A percentile compares a stretch with the other conserved stretches of the same genome.
phyloP scores from a whole-genome alignment of 2,113 vertebrate species.

The Dicaeum eximium region DNA sequence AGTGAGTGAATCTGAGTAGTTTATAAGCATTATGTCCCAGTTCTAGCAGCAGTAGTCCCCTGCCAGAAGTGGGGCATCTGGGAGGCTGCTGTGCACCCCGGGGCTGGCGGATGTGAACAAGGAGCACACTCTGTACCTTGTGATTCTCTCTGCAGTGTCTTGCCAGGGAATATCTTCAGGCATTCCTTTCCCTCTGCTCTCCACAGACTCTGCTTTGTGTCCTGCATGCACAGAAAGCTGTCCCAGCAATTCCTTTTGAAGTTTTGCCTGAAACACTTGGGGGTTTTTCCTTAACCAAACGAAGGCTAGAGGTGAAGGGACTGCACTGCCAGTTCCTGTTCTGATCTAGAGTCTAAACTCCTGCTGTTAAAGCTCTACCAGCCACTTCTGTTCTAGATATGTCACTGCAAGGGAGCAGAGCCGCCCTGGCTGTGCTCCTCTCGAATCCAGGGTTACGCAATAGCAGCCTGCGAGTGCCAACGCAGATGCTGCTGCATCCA shows the following conservation, averaged over 20 bases:
- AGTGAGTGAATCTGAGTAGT: neutral
- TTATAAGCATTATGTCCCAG: neutral
- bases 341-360: neutral
- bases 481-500: constrained; percentile 34
- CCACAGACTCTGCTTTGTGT: neutral
- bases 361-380: neutral
- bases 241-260: constrained; percentile 12
- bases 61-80: neutral
- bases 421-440: neutral
- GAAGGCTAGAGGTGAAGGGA: neutral
- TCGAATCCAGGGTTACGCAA: constrained; percentile 14
- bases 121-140: neutral
- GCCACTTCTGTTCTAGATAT: constrained; percentile 16
- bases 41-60: neutral
- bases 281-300: neutral
- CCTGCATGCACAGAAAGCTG: neutral
- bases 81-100: neutral
- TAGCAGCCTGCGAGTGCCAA: neutral
- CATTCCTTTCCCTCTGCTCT: neutral
- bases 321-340: neutral
- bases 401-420: neutral
- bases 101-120: neutral
- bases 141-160: neutral
- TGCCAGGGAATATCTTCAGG: constrained; percentile 19
- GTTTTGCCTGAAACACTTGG: neutral